phyloP scores from a whole-genome alignment of 2,797 vertebrate genomes.

The Oreortyx pictus region DNA sequence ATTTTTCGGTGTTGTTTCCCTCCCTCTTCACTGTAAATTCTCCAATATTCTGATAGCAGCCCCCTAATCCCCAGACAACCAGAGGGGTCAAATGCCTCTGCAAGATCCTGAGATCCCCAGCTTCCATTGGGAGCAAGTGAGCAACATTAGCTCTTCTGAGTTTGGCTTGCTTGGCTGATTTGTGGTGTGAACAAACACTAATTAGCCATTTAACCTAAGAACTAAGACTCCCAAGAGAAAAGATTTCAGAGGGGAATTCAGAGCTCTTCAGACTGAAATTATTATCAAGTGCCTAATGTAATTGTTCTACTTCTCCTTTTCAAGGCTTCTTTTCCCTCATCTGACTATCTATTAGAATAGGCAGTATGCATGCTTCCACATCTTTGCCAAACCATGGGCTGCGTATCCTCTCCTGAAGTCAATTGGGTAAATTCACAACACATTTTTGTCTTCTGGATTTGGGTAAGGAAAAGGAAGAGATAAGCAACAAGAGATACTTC shows the following conservation, averaged over 20 bases:
- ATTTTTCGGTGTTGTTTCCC: not conserved
- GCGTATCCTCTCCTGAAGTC: not conserved
- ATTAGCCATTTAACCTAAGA: conserved; percentile 40
- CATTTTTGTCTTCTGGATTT: not conserved
- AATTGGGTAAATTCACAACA: not conserved
- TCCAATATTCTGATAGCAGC: not conserved
- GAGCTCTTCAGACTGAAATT: conserved; percentile 8
- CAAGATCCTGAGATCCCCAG: not conserved
- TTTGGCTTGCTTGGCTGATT: not conserved
- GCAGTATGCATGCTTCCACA: not conserved
- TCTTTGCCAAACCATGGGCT: not conserved
- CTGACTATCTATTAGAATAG: not conserved
- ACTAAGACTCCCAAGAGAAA: conserved; percentile 28
- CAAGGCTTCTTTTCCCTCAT: not conserved
- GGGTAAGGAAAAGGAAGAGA: not conserved
- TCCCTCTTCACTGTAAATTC: accelerated
- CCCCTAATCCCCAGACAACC: not conserved
- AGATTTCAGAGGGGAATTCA: conserved; percentile 32
- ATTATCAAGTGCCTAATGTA: not conserved
- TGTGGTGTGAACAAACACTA: conserved; percentile 32
- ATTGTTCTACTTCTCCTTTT: not conserved
- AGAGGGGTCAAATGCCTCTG: not conserved
- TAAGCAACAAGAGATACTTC: not conserved
- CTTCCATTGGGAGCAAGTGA: not conserved
- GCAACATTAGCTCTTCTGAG: not conserved